Evolutionary conservation across 64 coral and sea anemone genomes (phyloP).

Genomic region (Montipora cactus): DNA sequence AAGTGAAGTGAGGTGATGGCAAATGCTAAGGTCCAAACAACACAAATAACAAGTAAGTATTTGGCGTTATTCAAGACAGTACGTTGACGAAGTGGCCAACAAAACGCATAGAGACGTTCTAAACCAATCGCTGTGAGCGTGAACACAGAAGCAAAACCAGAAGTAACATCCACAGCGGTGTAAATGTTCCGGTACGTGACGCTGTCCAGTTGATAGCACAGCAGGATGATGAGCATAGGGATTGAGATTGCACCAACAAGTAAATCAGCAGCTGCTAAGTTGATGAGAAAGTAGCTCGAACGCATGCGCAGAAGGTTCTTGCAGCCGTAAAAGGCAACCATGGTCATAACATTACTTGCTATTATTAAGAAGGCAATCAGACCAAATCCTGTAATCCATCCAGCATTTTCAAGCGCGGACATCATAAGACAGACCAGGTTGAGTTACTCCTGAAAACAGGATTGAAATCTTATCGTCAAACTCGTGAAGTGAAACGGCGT

Average conservation of each 20-base stretch:
- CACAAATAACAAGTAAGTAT: conserved; percentile 12
- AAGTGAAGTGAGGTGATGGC: conserved; percentile 60
- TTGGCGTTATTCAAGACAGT: not conserved
- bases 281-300: conserved; percentile 75
- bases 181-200: conserved; percentile 68
- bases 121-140: conserved; percentile 73
- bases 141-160: conserved; percentile 82
- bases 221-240: conserved; percentile 78
- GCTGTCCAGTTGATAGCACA: conserved; percentile 62
- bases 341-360: conserved; percentile 57
- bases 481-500: not conserved
- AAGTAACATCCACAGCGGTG: conserved; percentile 77
- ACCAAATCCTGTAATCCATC: conserved; percentile 57
- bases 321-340: conserved; percentile 60
- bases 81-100: conserved; percentile 43
- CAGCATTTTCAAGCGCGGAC: not conserved
- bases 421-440: not conserved
- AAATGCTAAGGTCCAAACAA: conserved; percentile 57
- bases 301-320: conserved; percentile 76
- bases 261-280: conserved; percentile 70
- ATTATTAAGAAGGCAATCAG: conserved; percentile 31
- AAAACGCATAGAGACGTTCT: conserved; percentile 68
- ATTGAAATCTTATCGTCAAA: not conserved
- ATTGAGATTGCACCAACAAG: conserved; percentile 66
- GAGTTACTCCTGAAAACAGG: not conserved